Conservation (phyloP, 2,113 vertebrate species). For the Embiotoca jacksoni region DNA sequence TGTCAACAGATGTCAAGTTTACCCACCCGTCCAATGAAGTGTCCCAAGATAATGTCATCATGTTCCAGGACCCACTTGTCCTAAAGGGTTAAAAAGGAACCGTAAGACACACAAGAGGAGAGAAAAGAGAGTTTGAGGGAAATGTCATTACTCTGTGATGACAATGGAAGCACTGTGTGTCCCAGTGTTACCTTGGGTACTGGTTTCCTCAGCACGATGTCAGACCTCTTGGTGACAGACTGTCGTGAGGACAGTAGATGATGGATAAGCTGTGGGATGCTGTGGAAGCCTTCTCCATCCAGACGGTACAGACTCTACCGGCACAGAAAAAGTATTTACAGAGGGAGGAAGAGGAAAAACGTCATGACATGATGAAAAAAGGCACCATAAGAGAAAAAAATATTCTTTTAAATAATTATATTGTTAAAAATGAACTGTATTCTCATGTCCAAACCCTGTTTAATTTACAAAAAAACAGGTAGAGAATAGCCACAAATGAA, state of each 20-base stretch:
- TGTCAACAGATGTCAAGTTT: conserved; percentile 12
- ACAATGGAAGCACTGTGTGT: background rate
- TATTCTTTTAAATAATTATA: no score
- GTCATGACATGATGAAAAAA: background rate
- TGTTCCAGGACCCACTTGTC: conserved; percentile 98
- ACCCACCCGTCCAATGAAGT: conserved; percentile 93
- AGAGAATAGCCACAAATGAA: no score
- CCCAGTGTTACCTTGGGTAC: conserved; percentile 84
- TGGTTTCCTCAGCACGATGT: conserved; percentile 86
- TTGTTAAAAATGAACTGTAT: no score
- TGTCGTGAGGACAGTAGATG: conserved; percentile 86
- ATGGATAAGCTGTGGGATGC: conserved; percentile 89
- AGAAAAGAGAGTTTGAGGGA: no score
- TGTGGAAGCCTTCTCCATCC: conserved; percentile 92
- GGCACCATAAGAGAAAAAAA: no score
- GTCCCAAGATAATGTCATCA: conserved; percentile 92
- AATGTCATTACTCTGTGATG: no score
- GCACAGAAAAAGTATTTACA: conserved; percentile 47
- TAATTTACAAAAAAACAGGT: no score
- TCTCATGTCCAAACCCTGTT: no score
- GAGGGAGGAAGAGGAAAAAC: background rate
- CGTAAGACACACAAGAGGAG: conserved; percentile 2
- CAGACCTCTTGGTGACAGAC: conserved; percentile 89
- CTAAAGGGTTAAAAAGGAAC: conserved; percentile 74
- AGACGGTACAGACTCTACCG: conserved; percentile 91